phyloP scores from a whole-genome alignment of 2,888 invertebrate species.

The Hydraecia micacea region DNA sequence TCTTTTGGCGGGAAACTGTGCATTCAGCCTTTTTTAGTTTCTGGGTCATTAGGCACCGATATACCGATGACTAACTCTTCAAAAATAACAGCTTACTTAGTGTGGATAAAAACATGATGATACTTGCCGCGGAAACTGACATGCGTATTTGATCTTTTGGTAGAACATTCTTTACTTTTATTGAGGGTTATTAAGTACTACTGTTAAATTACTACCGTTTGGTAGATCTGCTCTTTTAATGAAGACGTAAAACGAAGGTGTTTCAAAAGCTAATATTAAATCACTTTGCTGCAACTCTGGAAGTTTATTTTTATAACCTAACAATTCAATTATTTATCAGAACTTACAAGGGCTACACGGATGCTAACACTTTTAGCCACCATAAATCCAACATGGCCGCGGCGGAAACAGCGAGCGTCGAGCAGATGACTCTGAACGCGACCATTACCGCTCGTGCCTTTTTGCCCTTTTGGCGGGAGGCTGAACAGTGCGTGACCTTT shows the following conservation, averaged over 20 bases:
- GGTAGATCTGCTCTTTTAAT: constrained; percentile 24
- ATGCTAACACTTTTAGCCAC: constrained; percentile 61
- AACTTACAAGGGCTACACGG: constrained; percentile 54
- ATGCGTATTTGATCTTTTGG: constrained; percentile 45
- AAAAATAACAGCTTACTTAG: constrained; percentile 34
- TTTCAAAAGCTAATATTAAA: constrained; percentile 1
- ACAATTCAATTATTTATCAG: constrained; percentile 51
- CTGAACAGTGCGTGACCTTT: constrained; percentile 64
- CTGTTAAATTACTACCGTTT: constrained; percentile 30
- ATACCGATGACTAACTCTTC: constrained; percentile 23
- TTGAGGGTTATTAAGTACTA: constrained; percentile 32
- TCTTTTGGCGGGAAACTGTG: constrained; percentile 72
- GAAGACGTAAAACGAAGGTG: constrained; percentile 2
- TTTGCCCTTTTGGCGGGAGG: constrained; percentile 77
- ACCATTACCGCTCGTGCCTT: constrained; percentile 79
- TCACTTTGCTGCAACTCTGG: neutral
- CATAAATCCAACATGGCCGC: constrained; percentile 77
- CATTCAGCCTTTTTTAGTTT: constrained; percentile 58
- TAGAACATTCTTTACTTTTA: constrained; percentile 9
- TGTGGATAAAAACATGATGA: constrained; percentile 33
- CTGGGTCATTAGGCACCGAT: constrained; percentile 52
- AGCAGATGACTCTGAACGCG: constrained; percentile 69
- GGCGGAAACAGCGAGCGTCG: constrained; percentile 76
- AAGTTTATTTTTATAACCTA: constrained; percentile 29
- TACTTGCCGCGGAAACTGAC: constrained; percentile 31